phyloP scores from a whole-genome alignment of 2,797 vertebrate genomes.

The Okamejei kenojei region DNA sequence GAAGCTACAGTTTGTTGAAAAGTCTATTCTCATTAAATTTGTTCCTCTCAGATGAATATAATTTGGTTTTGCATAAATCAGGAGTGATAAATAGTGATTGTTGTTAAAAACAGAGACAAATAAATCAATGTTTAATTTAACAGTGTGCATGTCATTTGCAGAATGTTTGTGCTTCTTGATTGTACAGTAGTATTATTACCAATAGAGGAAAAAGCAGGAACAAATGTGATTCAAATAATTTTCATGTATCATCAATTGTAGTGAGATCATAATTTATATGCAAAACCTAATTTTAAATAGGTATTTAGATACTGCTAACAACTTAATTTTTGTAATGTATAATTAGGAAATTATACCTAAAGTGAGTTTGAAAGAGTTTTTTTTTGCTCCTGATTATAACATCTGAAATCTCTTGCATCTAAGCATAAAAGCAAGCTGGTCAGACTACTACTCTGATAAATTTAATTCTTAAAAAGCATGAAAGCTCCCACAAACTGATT shows the following conservation, averaged over 20 bases:
- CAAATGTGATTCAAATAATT: background rate
- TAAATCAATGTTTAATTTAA: conserved; percentile 23
- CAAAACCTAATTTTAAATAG: background rate
- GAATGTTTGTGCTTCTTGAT: background rate
- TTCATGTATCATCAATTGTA: background rate
- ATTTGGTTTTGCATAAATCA: conserved; percentile 27
- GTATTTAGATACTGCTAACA: background rate
- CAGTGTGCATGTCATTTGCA: background rate
- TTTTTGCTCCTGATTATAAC: no score
- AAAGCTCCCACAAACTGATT: background rate
- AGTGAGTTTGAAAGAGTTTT: no score
- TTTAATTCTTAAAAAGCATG: background rate
- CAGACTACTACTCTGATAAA: background rate
- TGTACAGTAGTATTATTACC: background rate
- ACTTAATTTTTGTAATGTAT: background rate
- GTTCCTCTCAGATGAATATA: conserved; percentile 1
- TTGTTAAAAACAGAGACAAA: background rate
- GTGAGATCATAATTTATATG: background rate
- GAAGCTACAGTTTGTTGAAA: conserved; percentile 3
- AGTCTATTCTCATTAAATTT: conserved; percentile 25
- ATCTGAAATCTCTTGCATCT: no score
- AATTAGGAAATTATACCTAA: no score
- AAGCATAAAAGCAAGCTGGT: background rate
- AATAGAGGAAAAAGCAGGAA: background rate
- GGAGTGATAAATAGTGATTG: background rate